These are phyloP conservation scores for Heliconius hermathena DNA, from an alignment of 1,140 invertebrate genomes.

Conservation along the genomic window DNA sequence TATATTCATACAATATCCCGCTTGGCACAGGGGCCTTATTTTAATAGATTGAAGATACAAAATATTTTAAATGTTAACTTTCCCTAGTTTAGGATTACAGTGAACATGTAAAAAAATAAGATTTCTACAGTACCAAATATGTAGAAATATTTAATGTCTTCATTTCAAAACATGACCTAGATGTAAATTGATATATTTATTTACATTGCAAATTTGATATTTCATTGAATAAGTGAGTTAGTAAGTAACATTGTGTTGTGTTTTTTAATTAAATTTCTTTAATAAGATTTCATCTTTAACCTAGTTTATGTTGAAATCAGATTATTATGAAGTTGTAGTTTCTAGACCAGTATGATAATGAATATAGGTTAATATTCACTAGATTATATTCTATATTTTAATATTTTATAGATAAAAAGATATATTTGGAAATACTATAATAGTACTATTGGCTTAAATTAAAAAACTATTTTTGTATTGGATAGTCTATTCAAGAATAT, in stretches of 20 bases:
- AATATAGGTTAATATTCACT: background rate
- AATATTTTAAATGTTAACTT: background rate
- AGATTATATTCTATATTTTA: background rate
- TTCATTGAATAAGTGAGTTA: background rate
- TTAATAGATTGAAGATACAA: background rate
- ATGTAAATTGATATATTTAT: background rate
- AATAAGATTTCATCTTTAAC: constrained; percentile 7
- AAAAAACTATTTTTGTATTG: no score
- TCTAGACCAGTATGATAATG: background rate
- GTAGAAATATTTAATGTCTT: background rate
- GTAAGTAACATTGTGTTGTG: background rate
- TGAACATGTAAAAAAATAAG: no score
- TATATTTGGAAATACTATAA: no score
- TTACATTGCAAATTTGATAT: background rate
- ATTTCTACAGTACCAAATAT: no score
- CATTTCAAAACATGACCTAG: background rate
- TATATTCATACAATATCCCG: background rate
- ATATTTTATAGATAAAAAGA: no score
- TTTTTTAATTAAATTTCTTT: background rate
- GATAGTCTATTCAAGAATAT: no score
- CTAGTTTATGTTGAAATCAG: background rate
- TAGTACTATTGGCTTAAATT: no score
- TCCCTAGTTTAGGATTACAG: background rate
- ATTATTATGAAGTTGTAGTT: background rate
- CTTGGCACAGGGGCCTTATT: no score